Conservation (phyloP, 2,797 vertebrate species). For the Orientallactaga sibirica region DNA sequence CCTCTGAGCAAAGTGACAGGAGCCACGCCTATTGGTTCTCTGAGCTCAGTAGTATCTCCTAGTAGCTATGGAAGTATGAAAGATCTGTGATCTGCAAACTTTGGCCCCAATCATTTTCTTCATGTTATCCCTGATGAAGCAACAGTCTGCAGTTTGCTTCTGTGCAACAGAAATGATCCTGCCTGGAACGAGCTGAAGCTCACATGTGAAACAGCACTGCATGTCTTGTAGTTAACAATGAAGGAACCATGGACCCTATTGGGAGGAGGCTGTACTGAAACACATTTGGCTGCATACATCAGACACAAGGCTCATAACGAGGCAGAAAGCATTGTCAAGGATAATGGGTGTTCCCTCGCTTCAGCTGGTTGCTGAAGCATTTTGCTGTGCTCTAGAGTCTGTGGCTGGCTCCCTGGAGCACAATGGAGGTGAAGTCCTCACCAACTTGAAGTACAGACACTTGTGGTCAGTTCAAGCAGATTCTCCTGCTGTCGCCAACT, state of each 20-base stretch:
- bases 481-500: conserved; percentile 74
- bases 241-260: conserved; percentile 93
- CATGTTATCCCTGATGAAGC: conserved; percentile 91
- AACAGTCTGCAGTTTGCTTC: conserved; percentile 91
- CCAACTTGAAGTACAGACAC: conserved; percentile 92
- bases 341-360: conserved; percentile 89
- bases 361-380: conserved; percentile 88
- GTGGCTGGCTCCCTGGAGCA: conserved; percentile 91
- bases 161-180: conserved; percentile 96
- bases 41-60: conserved; percentile 85
- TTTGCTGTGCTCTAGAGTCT: conserved; percentile 92
- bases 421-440: conserved; percentile 88
- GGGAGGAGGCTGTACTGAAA: conserved; percentile 97
- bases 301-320: conserved; percentile 89
- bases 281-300: conserved; percentile 93
- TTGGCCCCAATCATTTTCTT: conserved; percentile 92
- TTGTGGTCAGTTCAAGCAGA: conserved; percentile 90
- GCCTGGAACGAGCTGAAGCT: conserved; percentile 94
- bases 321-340: conserved; percentile 77
- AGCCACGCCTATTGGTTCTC: conserved; percentile 92
- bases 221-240: conserved; percentile 92
- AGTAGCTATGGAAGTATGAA: conserved; percentile 91
- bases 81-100: conserved; percentile 85
- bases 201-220: conserved; percentile 92
- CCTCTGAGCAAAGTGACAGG: conserved; percentile 93